A percentile compares a stretch with the other conserved stretches of the same genome.
phyloP scores from a whole-genome alignment of 2,888 invertebrate genomes.

The Drosophila melanocephala region DNA sequence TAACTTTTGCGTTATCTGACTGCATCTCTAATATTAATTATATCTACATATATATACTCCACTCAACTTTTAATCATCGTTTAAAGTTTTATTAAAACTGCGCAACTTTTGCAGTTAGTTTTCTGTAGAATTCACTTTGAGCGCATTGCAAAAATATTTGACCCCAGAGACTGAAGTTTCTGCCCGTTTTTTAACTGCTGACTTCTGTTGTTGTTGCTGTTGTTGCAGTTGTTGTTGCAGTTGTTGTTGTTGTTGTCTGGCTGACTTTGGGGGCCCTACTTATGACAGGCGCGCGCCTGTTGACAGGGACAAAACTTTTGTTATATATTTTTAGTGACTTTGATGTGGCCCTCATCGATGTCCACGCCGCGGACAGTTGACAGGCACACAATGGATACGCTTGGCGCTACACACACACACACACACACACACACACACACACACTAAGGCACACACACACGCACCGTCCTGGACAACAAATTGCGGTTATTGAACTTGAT shows the following conservation, averaged over 20 bases:
- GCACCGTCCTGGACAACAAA: slow-evolving; percentile 62
- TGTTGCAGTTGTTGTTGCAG: slow-evolving; percentile 14
- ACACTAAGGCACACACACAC: background rate
- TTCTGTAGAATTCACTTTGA: slow-evolving; percentile 2
- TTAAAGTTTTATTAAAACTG: slow-evolving; percentile 3
- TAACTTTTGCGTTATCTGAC: background rate
- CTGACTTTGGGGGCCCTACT: slow-evolving; percentile 60
- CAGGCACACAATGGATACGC: slow-evolving; percentile 74
- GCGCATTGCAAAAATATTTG: slow-evolving; percentile 53
- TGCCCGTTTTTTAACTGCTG: slow-evolving; percentile 6
- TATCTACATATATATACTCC: background rate
- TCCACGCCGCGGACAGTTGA: slow-evolving; percentile 70
- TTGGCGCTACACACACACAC: slow-evolving; percentile 69
- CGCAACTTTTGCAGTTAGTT: slow-evolving; percentile 3
- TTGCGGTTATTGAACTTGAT: slow-evolving; percentile 77
- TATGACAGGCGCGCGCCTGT: slow-evolving; percentile 77
- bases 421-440: slow-evolving; percentile 7
- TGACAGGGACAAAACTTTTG: slow-evolving; percentile 68
- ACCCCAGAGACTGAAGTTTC: slow-evolving; percentile 65
- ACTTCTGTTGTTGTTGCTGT: slow-evolving; percentile 16
- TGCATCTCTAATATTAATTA: background rate
- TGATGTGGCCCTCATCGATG: slow-evolving; percentile 80
- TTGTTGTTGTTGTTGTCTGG: slow-evolving; percentile 24
- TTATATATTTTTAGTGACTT: slow-evolving; percentile 77
- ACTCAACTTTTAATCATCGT: background rate